Evolutionary conservation across 37 sponge, comb jelly and placozoan genomes (phyloP).

Genomic region (Hexactinellida sp.): DNA sequence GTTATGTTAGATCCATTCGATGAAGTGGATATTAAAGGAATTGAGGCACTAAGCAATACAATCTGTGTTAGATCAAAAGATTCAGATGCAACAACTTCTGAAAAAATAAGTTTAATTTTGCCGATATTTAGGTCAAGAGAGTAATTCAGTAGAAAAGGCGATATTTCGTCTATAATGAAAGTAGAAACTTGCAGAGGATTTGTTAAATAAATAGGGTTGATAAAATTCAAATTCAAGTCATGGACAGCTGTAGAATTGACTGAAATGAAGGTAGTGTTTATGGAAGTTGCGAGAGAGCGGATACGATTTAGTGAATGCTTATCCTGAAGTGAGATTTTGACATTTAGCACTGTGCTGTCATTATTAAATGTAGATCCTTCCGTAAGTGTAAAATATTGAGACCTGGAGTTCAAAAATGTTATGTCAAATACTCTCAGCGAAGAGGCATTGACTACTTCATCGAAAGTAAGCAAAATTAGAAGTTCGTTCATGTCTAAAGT

Average conservation of each 20-base stretch:
- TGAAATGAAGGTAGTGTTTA: slow-evolving; percentile 34
- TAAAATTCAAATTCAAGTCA: slow-evolving; percentile 51
- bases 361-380: slow-evolving; percentile 16
- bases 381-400: slow-evolving; percentile 22
- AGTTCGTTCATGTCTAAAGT: slow-evolving; percentile 57
- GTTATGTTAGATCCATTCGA: neutral
- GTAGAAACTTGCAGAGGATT: slow-evolving; percentile 32
- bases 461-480: slow-evolving; percentile 41
- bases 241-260: slow-evolving; percentile 28
- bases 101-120: slow-evolving; percentile 50
- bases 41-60: neutral
- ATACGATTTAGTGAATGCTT: slow-evolving; percentile 48
- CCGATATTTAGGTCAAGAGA: slow-evolving; percentile 49
- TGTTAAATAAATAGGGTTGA: slow-evolving; percentile 25
- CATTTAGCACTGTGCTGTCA: slow-evolving; percentile 28
- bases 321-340: slow-evolving; percentile 46
- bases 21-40: neutral
- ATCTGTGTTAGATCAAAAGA: neutral
- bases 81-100: slow-evolving; percentile 47
- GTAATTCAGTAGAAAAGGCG: slow-evolving; percentile 40
- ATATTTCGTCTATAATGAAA: slow-evolving; percentile 39
- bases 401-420: slow-evolving; percentile 22
- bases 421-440: slow-evolving; percentile 28
- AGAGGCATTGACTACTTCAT: slow-evolving; percentile 60
- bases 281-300: slow-evolving; percentile 38